Evolutionary conservation across 1,140 invertebrate genomes (phyloP).

Genomic region (Drosophila asahinai): DNA sequence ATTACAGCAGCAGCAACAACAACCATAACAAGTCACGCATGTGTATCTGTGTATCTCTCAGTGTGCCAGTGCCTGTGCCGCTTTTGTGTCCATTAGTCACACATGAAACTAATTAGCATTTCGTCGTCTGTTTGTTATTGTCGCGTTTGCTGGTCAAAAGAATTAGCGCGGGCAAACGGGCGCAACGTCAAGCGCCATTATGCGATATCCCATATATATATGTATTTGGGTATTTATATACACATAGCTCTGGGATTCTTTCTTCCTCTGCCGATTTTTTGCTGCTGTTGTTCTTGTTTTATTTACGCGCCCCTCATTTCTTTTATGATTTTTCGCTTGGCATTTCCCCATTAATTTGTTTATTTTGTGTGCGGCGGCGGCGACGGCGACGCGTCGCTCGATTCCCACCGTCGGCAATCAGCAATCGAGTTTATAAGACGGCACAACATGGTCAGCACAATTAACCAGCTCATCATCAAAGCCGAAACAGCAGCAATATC

Average conservation of each 20-base stretch:
- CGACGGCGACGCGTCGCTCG: slow-evolving; percentile 7
- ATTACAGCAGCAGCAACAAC: slow-evolving; percentile 28
- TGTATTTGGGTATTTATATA: slow-evolving; percentile 42
- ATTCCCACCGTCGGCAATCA: slow-evolving; percentile 72
- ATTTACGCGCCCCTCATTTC: slow-evolving; percentile 30
- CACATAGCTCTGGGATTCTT: slow-evolving; percentile 48
- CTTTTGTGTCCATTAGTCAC: slow-evolving; percentile 83
- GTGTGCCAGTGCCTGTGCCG: slow-evolving; percentile 45
- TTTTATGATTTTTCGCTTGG: slow-evolving; percentile 71
- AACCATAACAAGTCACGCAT: slow-evolving; percentile 68
- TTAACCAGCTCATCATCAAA: slow-evolving; percentile 55
- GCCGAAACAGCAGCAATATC: slow-evolving; percentile 19
- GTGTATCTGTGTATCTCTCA: slow-evolving; percentile 49
- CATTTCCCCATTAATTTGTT: slow-evolving; percentile 74
- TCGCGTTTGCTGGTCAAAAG: slow-evolving; percentile 81
- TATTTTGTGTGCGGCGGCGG: slow-evolving; percentile 49
- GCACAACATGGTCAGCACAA: slow-evolving; percentile 64
- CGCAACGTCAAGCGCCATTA: slow-evolving; percentile 68
- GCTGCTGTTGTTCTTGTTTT: slow-evolving; percentile 11
- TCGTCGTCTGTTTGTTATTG: slow-evolving; percentile 82
- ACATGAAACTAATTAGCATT: slow-evolving; percentile 85
- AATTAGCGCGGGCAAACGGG: slow-evolving; percentile 74
- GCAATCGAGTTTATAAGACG: slow-evolving; percentile 73
- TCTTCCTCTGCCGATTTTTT: slow-evolving; percentile 4
- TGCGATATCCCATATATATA: slow-evolving; percentile 35